Conservation (phyloP, 2,113 vertebrate species). For the Xenopus laevis region DNA sequence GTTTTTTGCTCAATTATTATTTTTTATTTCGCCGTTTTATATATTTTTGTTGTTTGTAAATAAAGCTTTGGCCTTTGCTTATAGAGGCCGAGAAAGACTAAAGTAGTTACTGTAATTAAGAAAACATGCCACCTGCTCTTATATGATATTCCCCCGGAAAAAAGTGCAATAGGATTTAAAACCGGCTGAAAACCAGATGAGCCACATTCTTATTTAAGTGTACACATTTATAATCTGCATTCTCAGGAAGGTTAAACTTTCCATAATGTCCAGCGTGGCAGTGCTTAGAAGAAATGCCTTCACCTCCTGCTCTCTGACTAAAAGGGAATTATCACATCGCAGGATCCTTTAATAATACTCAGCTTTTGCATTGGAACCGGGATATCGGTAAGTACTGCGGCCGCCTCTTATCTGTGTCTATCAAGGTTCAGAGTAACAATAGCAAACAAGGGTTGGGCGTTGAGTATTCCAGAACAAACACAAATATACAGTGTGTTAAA, state of each 20-base stretch:
- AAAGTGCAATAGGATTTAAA: slow-evolving; percentile 15
- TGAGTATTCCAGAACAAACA: background rate
- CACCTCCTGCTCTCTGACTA: background rate
- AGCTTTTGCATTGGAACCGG: background rate
- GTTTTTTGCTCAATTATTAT: no score
- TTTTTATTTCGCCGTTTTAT: no score
- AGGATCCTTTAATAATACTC: background rate
- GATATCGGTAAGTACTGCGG: slow-evolving; percentile 14
- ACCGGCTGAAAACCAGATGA: slow-evolving; percentile 36
- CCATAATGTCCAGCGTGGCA: slow-evolving; percentile 25
- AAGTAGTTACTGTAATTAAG: no score
- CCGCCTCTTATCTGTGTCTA: background rate
- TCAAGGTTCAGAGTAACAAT: background rate
- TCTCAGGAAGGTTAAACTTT: slow-evolving; percentile 23
- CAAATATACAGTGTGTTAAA: background rate
- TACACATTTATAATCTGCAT: slow-evolving; percentile 8
- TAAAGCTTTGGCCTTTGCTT: no score
- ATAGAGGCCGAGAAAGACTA: no score
- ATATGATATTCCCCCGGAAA: background rate
- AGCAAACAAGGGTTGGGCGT: background rate
- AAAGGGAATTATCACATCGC: background rate
- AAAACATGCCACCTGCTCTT: no score
- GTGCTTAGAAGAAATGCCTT: slow-evolving; percentile 6
- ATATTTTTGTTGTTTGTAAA: no score
- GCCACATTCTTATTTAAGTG: slow-evolving; percentile 16